Evolutionary conservation across 2,797 vertebrate genomes (phyloP).

Genomic region (Discoglossus pictus): DNA sequence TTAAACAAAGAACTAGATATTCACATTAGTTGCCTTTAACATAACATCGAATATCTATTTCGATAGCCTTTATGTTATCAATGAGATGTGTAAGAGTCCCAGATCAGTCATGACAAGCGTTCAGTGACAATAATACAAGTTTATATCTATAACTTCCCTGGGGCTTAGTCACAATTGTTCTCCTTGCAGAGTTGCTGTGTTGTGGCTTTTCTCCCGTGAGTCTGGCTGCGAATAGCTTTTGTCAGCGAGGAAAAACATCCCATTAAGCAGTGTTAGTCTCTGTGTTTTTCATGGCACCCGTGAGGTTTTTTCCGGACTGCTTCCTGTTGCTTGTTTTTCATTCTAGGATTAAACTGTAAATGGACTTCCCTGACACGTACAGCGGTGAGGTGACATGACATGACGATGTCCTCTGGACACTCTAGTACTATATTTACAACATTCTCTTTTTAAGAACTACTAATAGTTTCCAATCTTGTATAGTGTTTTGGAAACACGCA

Average conservation of each 20-base stretch:
- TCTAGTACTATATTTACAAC: neutral
- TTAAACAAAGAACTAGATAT: too few species aligned
- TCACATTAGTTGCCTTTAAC: too few species aligned
- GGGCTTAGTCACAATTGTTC: neutral
- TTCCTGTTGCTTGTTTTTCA: slow-evolving; percentile 31
- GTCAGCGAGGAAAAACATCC: slow-evolving; percentile 21
- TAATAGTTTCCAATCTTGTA: too few species aligned
- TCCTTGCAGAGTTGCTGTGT: neutral
- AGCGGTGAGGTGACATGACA: neutral
- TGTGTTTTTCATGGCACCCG: neutral
- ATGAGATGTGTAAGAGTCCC: neutral
- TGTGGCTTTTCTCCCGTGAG: neutral
- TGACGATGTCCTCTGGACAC: neutral
- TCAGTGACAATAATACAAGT: neutral
- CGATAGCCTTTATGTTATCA: too few species aligned
- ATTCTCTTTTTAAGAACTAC: neutral
- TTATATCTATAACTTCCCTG: neutral
- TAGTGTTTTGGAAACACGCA: too few species aligned
- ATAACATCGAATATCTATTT: too few species aligned
- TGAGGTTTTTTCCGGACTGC: slow-evolving; percentile 1
- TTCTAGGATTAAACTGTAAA: neutral
- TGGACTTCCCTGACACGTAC: slow-evolving; percentile 2
- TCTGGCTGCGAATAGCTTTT: slow-evolving; percentile 7
- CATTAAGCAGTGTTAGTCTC: neutral
- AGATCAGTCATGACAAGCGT: neutral